Base-by-base conservation (phyloP, 2,113 vertebrate species). In the Benitochromis conjunctus region DNA sequence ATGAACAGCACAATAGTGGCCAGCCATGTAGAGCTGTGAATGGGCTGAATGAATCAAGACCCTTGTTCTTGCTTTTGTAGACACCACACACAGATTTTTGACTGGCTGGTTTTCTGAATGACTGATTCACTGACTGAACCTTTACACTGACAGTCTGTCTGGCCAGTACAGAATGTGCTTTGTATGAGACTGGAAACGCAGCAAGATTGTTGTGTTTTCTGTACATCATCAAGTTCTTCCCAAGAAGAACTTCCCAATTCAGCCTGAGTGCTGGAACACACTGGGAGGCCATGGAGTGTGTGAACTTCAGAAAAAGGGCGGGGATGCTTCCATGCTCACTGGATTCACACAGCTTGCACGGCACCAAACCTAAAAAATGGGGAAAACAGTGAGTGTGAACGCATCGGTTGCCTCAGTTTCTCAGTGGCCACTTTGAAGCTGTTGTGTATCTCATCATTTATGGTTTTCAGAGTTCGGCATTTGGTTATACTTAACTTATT, bases 201-300 rank as follows among this genome's bases (percentile, higher is more conserved):
- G 62, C 78, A 48, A 86, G 86, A 78, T 91, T 89, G 82, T 91
- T 90, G 85, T 87, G 80, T 88, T 87, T 92, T 80, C 81, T 88
- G 82, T 83, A 81, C 36, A 62, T 92, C 85, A 83, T 88, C 86
- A 78, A 57, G 51, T 16, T 86, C 57, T 88, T 66, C 62, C 21
- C 21, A 56, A 56, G 55, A 26, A 26, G 55, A 57, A 26, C 79
- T 74, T 43, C 71, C 43, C 21, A 13, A 24, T 79, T 79, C 66
- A 57, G 31, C 14, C 34, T 4, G 38, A 77, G 14, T 41, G 19
- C 77, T 76, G 76, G 38, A 84, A 77, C 53, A 38, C 34, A 82
- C 43, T 64, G 43, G 48, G 79, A 55, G 41, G 69, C 18, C n/a
- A 16, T 5, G 7, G 24, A 43, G 71, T 46, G 26, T 80, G 46